Conservation (phyloP, 1,140 invertebrate genomes). For the Latrodectus geometricus region DNA sequence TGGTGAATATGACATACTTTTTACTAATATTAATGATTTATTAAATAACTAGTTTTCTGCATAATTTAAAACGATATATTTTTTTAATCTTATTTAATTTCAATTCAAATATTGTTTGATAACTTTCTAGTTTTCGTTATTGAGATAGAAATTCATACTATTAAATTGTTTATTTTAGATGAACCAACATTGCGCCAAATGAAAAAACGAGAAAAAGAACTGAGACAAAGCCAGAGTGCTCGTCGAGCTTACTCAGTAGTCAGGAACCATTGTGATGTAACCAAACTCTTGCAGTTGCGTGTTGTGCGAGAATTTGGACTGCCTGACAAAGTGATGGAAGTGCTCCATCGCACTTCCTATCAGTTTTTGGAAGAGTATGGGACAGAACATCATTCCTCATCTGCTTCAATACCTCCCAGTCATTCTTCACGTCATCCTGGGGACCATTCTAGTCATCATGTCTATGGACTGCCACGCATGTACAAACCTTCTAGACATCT, state of each 20-base stretch:
- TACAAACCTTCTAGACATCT: slow-evolving; percentile 60
- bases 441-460: slow-evolving; percentile 60
- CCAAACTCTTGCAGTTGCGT: slow-evolving; percentile 82
- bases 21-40: background rate
- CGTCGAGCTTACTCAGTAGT: slow-evolving; percentile 81
- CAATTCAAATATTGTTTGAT: no score
- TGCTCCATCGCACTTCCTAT: slow-evolving; percentile 74
- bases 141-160: no score
- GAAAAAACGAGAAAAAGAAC: slow-evolving; percentile 86
- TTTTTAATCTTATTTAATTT: no score
- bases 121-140: no score
- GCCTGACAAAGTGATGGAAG: slow-evolving; percentile 89
- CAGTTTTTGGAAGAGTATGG: slow-evolving; percentile 54
- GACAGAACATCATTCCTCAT: slow-evolving; percentile 33
- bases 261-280: slow-evolving; percentile 81
- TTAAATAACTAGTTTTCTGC: no score
- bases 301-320: slow-evolving; percentile 94
- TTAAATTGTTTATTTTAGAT: background rate
- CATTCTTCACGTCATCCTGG: slow-evolving; percentile 36
- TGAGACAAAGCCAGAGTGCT: slow-evolving; percentile 82
- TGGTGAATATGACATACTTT: slow-evolving; percentile 4
- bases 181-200: slow-evolving; percentile 74
- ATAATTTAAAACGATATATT: no score
- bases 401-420: slow-evolving; percentile 10
- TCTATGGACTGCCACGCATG: slow-evolving; percentile 47